Base-by-base conservation (phyloP, 2,888 invertebrate species). In the Polydesmus complanatus region DNA sequence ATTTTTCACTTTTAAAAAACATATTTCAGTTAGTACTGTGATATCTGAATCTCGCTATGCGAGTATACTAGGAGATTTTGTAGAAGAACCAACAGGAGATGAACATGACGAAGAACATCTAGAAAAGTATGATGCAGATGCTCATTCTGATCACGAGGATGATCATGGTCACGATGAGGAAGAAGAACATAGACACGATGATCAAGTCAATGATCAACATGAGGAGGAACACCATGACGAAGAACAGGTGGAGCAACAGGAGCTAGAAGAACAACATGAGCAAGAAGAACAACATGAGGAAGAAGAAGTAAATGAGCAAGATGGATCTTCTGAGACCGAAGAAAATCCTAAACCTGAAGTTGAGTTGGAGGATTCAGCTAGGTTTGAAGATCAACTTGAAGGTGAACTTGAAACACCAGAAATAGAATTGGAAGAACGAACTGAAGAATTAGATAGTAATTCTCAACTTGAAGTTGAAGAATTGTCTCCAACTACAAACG, bases 141-240 rank as follows among this genome's bases (percentile, higher is more conserved):
- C 69, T 21, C 70, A 70, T 47, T 60, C 37, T 3, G 58, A 50
- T 22, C 49, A 54, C 11, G 22, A 19, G 3, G 25, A 21, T 22
- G 56, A 23, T 21, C 27, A 19, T 51, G 27, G 19, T 57, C 26
- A 27, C 25, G 55, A 49, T 27, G 77, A 79, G 66, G 0, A 63
- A 25, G 70, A 70, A 58, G 55, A 21, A 26, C 26, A 19, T 11
- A 48, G 18, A 21, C 47, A 19, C 49, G 58, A 58, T n/a, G 18
- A 21, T 3, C 27, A 8, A 54, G 59, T 61, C 8, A 58, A 70
- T 49, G 68, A 66, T 27, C 65, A 64, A 48, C 71, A 72, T 51
- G 62, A 58, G 19, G 62, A 52, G 21, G 22, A 21, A 11, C 53
- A 21, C 11, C 47, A 2, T 22, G 1, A 27, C 22, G 61, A 27